Evolutionary conservation across 2,888 invertebrate species (phyloP), one percentile per base, ranked within the genome.

Genomic region (Lepidochrysops patricia): DNA sequence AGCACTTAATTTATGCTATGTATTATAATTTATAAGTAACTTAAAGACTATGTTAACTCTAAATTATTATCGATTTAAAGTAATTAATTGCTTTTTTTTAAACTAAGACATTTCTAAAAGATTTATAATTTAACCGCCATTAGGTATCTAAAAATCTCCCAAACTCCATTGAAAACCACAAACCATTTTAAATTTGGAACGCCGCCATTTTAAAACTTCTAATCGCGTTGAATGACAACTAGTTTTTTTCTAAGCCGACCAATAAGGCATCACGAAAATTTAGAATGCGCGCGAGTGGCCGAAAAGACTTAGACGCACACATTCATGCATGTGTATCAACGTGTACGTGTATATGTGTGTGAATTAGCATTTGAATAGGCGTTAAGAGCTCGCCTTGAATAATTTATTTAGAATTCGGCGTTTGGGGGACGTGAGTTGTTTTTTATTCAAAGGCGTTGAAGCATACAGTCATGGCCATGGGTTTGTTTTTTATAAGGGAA

Each of bases 281-380:
- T 19, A 57, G 62, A 58, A 61, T 70, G 70, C 70, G 70, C 67
- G 64, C 60, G 85, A 86, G 84, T 84, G 84, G 84, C 72, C 76
- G 72, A 84, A 75, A 74, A 78, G 71, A 67, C 72, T 82, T 84
- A 84, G 82, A 80, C 74, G 71, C 82, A 79, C 79, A 84, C 84
- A 73, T 23, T 9, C 26, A 58, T 12, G 58, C 63, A 59, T 37
- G 54, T 60, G 27, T 57, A 5, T 27, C 49, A 62, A 48, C 64
- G 63, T 58, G 63, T 57, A 50, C 52, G 26, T 63, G n/a, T 60
- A 35, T 69, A 72, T 74, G 72, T 75, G 76, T 63, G 74, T 70
- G 70, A 60, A 82, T 83, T 84, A 80, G 74, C 82, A 82, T 84
- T 79, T 79, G 79, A 83, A 83, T 83, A 80, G 73, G 78, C 77